Evolutionary conservation across 2,113 vertebrate genomes (phyloP), one percentile per base, ranked within the genome.

Genomic region (Prionailurus viverrinus): DNA sequence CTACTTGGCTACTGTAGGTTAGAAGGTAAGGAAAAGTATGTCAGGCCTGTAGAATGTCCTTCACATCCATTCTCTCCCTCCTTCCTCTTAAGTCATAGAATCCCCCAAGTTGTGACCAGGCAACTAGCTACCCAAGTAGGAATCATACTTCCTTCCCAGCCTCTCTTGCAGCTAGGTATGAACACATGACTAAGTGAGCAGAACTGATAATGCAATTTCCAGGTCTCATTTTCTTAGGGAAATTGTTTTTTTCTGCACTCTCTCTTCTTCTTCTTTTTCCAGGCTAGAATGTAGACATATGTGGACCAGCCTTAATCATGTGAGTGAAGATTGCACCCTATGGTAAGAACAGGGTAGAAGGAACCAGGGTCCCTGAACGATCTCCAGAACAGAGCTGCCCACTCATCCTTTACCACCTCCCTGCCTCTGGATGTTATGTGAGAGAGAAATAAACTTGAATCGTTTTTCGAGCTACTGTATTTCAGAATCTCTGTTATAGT

Each of bases 141-240:
- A 82, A 88, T 11, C 31, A 16, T 55, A 76, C 73, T 96, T 93
- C 36, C 73, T 96, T 93, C 36, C 29, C 45, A 82, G 55, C 58
- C 58, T 84, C 11, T 39, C 61, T 93, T 68, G 68, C 68, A 82
- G 36, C 76, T 93, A 74, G 11, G 23, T 48, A 7, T 76, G 31
- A 76, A 68, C 36, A 89, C 55, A 53, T 25, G 25, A 79, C 73
- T 81, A 81, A 65, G 45, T 81, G 45, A 63, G 15, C 25, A 93
- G 15, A 91, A 86, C 6, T 73, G 33, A 89, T 69, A 29, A 53
- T 78, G 88, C 13, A 69, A 78, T 93, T 86, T 94, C 55, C 36
- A 86, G 53, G 71, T 80, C 73, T 73, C 25, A 9, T 65, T 86
- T 85, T 73, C 39, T 82, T 82, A 48, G 82, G 25, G 39, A 87